phyloP scores from a whole-genome alignment of 2,113 vertebrate species.

The Hylia prasina region DNA sequence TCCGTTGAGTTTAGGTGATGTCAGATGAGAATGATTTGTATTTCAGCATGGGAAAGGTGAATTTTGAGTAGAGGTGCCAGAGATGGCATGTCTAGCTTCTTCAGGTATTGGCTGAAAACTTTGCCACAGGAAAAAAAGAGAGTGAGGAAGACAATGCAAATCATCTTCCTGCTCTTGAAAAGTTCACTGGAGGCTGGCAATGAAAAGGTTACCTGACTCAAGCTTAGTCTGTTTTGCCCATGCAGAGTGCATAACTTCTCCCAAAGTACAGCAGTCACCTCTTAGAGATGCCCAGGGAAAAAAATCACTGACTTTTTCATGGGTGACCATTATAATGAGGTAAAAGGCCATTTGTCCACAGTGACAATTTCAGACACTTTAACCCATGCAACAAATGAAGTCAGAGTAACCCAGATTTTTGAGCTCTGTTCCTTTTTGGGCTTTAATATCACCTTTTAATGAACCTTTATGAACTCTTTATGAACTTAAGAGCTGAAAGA shows the following conservation, averaged over 20 bases:
- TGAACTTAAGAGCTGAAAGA: not conserved
- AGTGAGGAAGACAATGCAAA: not conserved
- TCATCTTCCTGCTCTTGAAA: not conserved
- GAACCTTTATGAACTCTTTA: not conserved
- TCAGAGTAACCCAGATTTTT: not conserved
- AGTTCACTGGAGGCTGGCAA: not conserved
- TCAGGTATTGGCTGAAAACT: not conserved
- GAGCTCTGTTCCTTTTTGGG: not conserved
- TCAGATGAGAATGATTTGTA: not conserved
- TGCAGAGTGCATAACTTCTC: not conserved
- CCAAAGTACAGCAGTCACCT: not conserved
- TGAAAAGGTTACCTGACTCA: not conserved
- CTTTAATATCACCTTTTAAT: not conserved
- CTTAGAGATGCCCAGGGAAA: not conserved
- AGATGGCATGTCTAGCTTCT: not conserved
- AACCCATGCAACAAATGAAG: not conserved
- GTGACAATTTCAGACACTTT: not conserved
- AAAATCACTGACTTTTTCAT: not conserved
- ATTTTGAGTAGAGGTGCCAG: not conserved
- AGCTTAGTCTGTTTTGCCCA: not conserved
- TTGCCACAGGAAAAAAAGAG: not conserved
- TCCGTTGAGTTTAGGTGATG: not conserved
- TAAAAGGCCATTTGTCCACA: not conserved
- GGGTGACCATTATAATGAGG: not conserved
- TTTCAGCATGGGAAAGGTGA: not conserved